Evolutionary conservation across 2,797 vertebrate genomes (phyloP), one percentile per base, ranked within the genome.

Genomic region (Lepidocolaptes lacrymiger): DNA sequence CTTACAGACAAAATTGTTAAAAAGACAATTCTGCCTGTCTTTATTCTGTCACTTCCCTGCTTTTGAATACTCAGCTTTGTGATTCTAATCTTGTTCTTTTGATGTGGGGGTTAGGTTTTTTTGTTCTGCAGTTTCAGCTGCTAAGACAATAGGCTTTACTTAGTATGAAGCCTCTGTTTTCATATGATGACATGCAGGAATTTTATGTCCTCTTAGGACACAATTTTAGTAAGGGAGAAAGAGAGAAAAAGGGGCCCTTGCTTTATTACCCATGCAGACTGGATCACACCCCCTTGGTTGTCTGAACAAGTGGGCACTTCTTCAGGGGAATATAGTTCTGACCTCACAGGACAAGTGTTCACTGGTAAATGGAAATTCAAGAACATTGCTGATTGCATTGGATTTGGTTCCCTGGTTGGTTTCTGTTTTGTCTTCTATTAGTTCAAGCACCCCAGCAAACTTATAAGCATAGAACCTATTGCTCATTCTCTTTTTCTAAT

Each of bases 111-210:
- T 59, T 92, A 71, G 66, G 56, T 0, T 0, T 83, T 87, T 82
- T 94, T 93, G 75, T 96, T 91, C 91, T 89, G 34, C 56, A 71
- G 37, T 80, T 94, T 95, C 96, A 96, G 95, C 94, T 96, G 94
- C 87, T 95, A 78, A 96, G 73, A 96, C 94, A 96, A 96, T 92
- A 94, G 78, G 56, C 49, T 74, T 56, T 85, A 49, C 67, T 92
- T 87, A 80, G 64, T 27, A 49, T 49, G 56, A 96, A 92, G 44
- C 52, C 26, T 96, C 61, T 89, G 37, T 85, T 94, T 89, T 54
- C 34, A 18, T 63, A 9, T 46, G 81, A 79, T 63, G 72, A 83
- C 34, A n/a, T 39, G 32, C 22, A 8, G 12, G 36, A 89, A 63
- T 91, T 93, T 61, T 63, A 48, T 80, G 93, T 93, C 72, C 64